Percentiles rank a stretch among this genome's conserved stretches.
These are phyloP conservation scores for Pycnonotus jocosus DNA, from an alignment of 2,113 vertebrate genomes.

Conservation along the genomic window DNA sequence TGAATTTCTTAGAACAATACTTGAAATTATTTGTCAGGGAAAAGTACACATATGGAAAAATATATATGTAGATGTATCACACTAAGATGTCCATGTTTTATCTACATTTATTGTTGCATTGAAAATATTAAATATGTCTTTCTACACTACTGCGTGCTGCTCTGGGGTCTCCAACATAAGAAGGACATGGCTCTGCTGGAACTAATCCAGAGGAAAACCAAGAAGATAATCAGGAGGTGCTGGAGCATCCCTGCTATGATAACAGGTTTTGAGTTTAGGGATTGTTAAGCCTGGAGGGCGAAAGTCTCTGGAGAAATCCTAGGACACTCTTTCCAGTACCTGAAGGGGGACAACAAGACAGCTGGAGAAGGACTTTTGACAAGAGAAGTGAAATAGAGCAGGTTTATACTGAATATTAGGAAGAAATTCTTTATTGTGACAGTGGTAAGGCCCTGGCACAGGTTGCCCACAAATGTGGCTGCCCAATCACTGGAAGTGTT, in stretches of 20 bases:
- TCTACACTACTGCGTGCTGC: neutral
- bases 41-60: neutral
- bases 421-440: neutral
- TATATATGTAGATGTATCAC: neutral
- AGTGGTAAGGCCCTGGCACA: neutral
- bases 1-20: neutral
- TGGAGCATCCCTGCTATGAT: neutral
- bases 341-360: neutral
- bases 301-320: neutral
- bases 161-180: neutral
- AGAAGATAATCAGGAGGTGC: neutral
- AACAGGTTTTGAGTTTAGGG: neutral
- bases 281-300: neutral
- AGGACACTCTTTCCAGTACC: neutral
- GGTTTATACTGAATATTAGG: neutral
- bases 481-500: neutral
- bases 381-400: neutral
- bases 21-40: neutral
- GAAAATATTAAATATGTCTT: neutral
- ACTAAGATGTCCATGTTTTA: neutral
- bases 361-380: neutral
- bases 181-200: neutral
- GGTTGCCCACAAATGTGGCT: neutral
- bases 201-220: neutral
- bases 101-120: neutral